Evolutionary conservation across 2,888 invertebrate genomes (phyloP).

Genomic region (Quadroppia sp.): DNA sequence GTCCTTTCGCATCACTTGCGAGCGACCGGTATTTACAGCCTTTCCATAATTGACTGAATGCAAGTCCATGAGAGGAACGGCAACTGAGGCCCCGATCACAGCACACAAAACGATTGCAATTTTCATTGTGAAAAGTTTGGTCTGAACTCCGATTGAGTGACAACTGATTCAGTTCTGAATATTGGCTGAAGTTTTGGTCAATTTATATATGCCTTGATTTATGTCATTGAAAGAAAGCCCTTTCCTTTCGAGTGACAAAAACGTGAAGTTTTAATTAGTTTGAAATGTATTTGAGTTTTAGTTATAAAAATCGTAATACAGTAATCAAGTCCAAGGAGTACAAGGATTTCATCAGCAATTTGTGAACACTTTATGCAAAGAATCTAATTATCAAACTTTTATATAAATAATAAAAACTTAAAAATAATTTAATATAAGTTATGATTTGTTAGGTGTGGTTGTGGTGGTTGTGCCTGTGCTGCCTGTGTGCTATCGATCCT

Average conservation of each 20-base stretch:
- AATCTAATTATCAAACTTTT: constrained; percentile 10
- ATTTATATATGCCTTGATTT: constrained; percentile 18
- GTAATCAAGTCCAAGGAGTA: constrained; percentile 23
- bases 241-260: constrained; percentile 2
- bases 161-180: neutral
- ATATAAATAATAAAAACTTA: neutral
- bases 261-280: constrained; percentile 11
- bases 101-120: constrained; percentile 33
- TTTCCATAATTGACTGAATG: constrained; percentile 14
- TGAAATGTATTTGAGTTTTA: neutral
- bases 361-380: neutral
- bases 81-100: constrained; percentile 1
- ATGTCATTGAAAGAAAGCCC: constrained; percentile 1
- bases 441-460: neutral
- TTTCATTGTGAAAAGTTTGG: constrained; percentile 32
- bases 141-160: neutral
- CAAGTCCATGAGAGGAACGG: neutral
- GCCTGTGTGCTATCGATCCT: constrained; percentile 12
- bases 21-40: constrained; percentile 33
- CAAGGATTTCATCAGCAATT: constrained; percentile 24
- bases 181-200: neutral
- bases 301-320: neutral
- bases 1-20: constrained; percentile 35
- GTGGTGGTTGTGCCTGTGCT: constrained; percentile 11
- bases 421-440: constrained; percentile 3